Percentiles rank a stretch among this genome's conserved stretches.
These are phyloP conservation scores for Nasonovia ribisnigri DNA, from an alignment of 2,888 invertebrate species.

Conservation along the genomic window DNA sequence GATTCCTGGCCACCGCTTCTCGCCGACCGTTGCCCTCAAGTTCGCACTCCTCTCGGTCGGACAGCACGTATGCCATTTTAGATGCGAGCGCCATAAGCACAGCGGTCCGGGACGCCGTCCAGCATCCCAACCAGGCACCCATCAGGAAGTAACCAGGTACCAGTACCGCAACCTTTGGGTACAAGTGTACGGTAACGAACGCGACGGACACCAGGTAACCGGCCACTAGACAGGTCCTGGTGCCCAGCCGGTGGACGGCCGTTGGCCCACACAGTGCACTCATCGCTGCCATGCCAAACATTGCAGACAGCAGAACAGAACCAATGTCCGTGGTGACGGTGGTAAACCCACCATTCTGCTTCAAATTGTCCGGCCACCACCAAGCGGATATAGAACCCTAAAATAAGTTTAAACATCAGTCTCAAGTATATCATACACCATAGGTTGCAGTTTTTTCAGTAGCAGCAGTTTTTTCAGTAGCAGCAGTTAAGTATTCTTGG, in stretches of 20 bases:
- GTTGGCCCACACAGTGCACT: conserved; percentile 74
- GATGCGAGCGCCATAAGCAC: conserved; percentile 72
- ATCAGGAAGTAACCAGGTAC: conserved; percentile 73
- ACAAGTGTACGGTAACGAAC: conserved; percentile 76
- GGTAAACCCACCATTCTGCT: conserved; percentile 37
- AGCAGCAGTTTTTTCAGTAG: neutral
- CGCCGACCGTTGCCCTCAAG: conserved; percentile 68
- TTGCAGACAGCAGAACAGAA: conserved; percentile 76
- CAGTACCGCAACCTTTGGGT: conserved; percentile 73
- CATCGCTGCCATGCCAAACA: conserved; percentile 76
- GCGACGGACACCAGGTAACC: conserved; percentile 75
- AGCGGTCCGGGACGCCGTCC: conserved; percentile 69
- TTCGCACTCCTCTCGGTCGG: conserved; percentile 71
- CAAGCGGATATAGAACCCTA: conserved; percentile 72
- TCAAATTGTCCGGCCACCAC: conserved; percentile 70
- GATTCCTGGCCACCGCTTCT: conserved; percentile 65
- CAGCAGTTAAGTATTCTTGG: neutral
- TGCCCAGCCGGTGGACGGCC: conserved; percentile 73
- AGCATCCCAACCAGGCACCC: conserved; percentile 74
- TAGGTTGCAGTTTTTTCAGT: neutral
- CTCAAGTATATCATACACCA: neutral
- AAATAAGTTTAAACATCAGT: neutral
- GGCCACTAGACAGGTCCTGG: conserved; percentile 70
- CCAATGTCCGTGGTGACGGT: conserved; percentile 70
- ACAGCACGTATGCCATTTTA: conserved; percentile 71